phyloP scores from a whole-genome alignment of 1,140 invertebrate genomes.

The Drosophila navojoa region DNA sequence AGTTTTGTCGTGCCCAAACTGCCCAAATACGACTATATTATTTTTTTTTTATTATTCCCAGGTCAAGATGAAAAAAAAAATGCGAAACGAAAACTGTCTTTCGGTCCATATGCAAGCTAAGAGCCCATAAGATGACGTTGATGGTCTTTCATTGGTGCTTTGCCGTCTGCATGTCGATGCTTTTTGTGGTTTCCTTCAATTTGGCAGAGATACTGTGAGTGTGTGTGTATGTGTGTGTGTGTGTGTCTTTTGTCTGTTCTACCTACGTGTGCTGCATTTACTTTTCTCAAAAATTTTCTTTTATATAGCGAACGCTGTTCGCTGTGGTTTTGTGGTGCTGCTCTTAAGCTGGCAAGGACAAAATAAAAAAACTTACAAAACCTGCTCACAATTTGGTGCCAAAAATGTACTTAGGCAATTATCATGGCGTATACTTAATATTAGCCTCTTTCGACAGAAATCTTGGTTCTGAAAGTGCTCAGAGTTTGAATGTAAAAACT shows the following conservation, averaged over 20 bases:
- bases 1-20: conserved; percentile 48
- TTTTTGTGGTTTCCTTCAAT: conserved; percentile 36
- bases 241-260: conserved; percentile 10
- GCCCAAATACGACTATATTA: conserved; percentile 5
- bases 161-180: conserved; percentile 36
- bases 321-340: conserved; percentile 20
- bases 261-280: conserved; percentile 50
- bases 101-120: conserved; percentile 24
- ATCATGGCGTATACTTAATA: conserved; percentile 19
- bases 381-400: conserved; percentile 10
- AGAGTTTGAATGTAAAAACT: too few species aligned
- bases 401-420: conserved; percentile 6
- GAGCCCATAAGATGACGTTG: conserved; percentile 36
- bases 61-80: conserved; percentile 3
- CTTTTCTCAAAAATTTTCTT: conserved; percentile 7
- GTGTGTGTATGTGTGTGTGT: conserved; percentile 21
- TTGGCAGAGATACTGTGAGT: conserved; percentile 1
- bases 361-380: conserved; percentile 18
- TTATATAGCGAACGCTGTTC: conserved; percentile 6
- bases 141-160: conserved; percentile 53
- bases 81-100: conserved; percentile 27
- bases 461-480: background rate
- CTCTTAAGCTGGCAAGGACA: conserved; percentile 20
- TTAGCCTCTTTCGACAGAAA: background rate
- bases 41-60: too few species aligned